Conservation (phyloP, 2,888 invertebrate genomes). For the Lepidonotus clava region DNA sequence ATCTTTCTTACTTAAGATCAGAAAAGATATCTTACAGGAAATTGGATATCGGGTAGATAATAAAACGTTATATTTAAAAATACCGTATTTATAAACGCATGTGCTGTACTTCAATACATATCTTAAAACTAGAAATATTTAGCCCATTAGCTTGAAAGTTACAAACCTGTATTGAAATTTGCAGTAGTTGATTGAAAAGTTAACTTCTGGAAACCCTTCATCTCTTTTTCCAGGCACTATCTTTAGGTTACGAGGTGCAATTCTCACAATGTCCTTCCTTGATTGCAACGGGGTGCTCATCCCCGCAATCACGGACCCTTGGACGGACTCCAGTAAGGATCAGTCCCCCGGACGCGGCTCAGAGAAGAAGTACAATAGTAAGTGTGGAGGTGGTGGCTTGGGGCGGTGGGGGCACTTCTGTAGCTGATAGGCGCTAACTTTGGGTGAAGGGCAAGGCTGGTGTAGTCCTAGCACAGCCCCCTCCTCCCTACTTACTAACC, state of each 20-base stretch:
- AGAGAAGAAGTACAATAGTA: slow-evolving; percentile 60
- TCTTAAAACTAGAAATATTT: too few relatives aligned
- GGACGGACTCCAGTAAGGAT: slow-evolving; percentile 88
- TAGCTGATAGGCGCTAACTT: not conserved
- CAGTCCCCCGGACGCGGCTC: slow-evolving; percentile 46
- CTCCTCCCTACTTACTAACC: not conserved
- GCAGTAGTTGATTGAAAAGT: too few relatives aligned
- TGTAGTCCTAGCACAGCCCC: not conserved
- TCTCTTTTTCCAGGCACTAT: slow-evolving; percentile 87
- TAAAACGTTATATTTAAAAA: too few relatives aligned
- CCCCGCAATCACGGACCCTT: slow-evolving; percentile 93
- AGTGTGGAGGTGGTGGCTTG: not conserved
- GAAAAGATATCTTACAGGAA: too few relatives aligned
- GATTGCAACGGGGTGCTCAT: slow-evolving; percentile 96
- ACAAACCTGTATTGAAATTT: too few relatives aligned
- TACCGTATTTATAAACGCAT: too few relatives aligned
- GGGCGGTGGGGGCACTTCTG: not conserved
- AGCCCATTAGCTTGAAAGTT: too few relatives aligned
- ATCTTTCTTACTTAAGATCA: too few relatives aligned
- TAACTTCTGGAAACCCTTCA: too few relatives aligned
- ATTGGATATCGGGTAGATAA: too few relatives aligned
- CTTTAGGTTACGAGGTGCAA: slow-evolving; percentile 97
- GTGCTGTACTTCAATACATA: too few relatives aligned
- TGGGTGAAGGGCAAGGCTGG: not conserved
- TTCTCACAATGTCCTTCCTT: slow-evolving; percentile 96